Percentiles rank a stretch among this genome's conserved stretches.
Evolutionary conservation across 2,888 invertebrate genomes (phyloP).

Genomic region (Antheraea yamamai): DNA sequence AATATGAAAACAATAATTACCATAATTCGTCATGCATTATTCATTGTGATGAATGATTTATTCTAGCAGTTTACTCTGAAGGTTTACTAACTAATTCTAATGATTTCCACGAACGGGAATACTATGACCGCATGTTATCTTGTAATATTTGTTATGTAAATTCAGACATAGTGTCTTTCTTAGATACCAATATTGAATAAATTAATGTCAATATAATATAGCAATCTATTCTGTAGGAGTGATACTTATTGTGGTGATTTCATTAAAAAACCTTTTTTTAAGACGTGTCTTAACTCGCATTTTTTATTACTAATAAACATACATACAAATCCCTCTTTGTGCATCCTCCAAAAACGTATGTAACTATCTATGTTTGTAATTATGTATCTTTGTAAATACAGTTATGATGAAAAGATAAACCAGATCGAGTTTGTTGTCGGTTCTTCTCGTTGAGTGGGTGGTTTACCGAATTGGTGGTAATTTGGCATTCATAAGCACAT

Average conservation of each 20-base stretch:
- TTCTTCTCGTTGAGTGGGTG: too few species aligned
- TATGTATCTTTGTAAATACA: too few species aligned
- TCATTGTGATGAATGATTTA: neutral
- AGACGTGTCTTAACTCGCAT: too few species aligned
- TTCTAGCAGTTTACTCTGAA: neutral
- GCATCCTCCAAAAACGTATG: too few species aligned
- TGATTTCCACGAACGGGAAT: constrained; percentile 20
- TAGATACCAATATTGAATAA: neutral
- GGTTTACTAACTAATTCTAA: constrained; percentile 18
- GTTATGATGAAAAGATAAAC: too few species aligned
- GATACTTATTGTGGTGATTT: neutral
- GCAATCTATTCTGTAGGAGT: neutral
- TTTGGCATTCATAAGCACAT: too few species aligned
- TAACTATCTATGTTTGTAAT: too few species aligned
- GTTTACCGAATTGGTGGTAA: too few species aligned
- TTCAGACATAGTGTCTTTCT: neutral
- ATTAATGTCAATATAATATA: neutral
- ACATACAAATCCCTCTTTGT: too few species aligned
- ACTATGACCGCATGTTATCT: constrained; percentile 9
- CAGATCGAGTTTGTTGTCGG: too few species aligned
- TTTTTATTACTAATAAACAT: too few species aligned
- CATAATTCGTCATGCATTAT: constrained; percentile 15
- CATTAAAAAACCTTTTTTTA: too few species aligned
- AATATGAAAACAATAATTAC: constrained; percentile 6
- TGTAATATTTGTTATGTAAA: constrained; percentile 11